Base-by-base conservation (phyloP, 2,797 vertebrate species). In the Gymnoscopelus microlampas region DNA sequence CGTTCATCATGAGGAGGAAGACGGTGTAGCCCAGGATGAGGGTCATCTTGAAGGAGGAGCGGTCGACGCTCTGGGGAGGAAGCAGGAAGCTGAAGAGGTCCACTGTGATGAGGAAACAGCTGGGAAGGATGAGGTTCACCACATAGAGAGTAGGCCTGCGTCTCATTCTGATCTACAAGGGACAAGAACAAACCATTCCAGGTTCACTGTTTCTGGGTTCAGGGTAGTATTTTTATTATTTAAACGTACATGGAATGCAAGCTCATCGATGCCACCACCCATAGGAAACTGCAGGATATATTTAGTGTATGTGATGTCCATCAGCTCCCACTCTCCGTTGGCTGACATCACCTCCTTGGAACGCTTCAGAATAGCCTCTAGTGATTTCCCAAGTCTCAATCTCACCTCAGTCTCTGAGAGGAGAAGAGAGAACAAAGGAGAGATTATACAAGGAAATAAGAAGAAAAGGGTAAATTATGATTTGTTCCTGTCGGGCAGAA, bases 21-120 rank as follows among this genome's bases (percentile, higher is more conserved):
- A 95, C 82, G 0, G 90, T 94, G 87, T 94, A 95, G 44, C 93
- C 94, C 78, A 95, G 78, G 58, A 94, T 92, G 26, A 94, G 90
- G 23, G 93, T 95, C 85, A 95, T 94, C 89, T 95, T 95, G 75
- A 95, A 95, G 39, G 92, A 74, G 3, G 90, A 91, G 0, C 91
- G 79, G 69, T 92, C 93, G 5, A 58, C 73, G 0, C n/a, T 88
- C 66, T 94, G 83, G 9, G 89, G 87, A 0, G 93, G 93, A 59
- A 96, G 85, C 71, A 93, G 88, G 86, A 96, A 95, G 83, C 94
- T 95, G 75, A 95, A 89, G 66, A 95, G 87, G 15, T 96, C 91
- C 4, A 94, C 90, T 2, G 90, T 81, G 71, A 95, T 88, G 66
- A 95, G 92, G 80, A 94, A 95, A 80, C 84, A 86, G 69, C 94